phyloP scores from a whole-genome alignment of 1,140 invertebrate species.

The Palaemon carinicauda region DNA sequence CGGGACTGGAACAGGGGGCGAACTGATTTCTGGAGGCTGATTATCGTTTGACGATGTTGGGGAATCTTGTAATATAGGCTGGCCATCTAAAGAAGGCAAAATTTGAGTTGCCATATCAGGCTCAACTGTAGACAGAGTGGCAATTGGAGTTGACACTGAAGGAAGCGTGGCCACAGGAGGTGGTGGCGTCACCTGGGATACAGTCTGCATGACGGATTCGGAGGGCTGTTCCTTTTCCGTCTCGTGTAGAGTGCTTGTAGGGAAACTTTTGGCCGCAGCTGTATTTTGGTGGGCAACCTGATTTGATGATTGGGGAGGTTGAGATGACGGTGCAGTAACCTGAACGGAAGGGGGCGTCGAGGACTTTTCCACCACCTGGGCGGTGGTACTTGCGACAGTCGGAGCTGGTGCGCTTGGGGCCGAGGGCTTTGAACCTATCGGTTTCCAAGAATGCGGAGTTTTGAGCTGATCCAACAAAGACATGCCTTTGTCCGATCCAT shows the following conservation, averaged over 20 bases:
- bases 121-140: background rate
- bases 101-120: background rate
- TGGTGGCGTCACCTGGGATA: background rate
- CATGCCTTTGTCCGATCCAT: constrained; percentile 63
- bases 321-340: too few species aligned
- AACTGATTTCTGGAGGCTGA: too few species aligned
- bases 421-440: constrained; percentile 65
- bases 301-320: background rate
- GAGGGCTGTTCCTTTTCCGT: too few species aligned
- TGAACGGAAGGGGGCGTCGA: too few species aligned
- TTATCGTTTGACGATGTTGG: too few species aligned
- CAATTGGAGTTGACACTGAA: constrained; percentile 13
- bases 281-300: background rate
- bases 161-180: background rate
- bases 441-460: constrained; percentile 81
- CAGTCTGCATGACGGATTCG: too few species aligned
- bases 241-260: too few species aligned
- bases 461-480: constrained; percentile 78
- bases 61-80: too few species aligned
- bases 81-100: background rate
- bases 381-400: too few species aligned
- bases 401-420: background rate
- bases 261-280: too few species aligned
- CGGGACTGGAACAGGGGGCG: too few species aligned
- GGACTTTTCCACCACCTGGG: too few species aligned